Percentiles rank a stretch among this genome's conserved stretches.
These are phyloP conservation scores for Pleuronectes platessa DNA, from an alignment of 2,113 vertebrate species.

Conservation along the genomic window DNA sequence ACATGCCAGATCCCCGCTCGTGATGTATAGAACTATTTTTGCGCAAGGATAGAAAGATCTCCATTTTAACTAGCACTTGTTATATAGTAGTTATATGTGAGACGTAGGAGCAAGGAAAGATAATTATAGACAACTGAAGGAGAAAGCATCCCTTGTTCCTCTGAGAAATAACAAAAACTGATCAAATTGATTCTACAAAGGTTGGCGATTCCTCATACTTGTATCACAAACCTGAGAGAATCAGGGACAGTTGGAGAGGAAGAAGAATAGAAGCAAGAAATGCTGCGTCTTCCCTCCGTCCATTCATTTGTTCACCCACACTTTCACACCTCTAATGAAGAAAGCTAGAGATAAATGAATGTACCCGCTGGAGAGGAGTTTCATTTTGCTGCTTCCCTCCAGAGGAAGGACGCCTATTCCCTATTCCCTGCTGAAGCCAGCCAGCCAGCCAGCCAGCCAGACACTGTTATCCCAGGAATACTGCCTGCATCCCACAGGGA, in stretches of 20 bases:
- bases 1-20: background rate
- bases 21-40: background rate
- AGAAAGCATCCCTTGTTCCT: conserved; percentile 12
- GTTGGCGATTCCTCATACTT: conserved; percentile 17
- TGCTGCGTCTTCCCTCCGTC: background rate
- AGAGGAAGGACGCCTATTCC: conserved; percentile 37
- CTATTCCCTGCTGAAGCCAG: conserved; percentile 61
- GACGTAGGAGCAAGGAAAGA: conserved; percentile 8
- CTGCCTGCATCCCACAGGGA: conserved; percentile 53
- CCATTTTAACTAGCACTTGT: conserved; percentile 7
- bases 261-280: conserved; percentile 11
- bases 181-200: conserved; percentile 35
- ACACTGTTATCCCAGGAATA: conserved; percentile 67
- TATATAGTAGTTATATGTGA: background rate
- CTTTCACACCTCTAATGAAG: conserved; percentile 41
- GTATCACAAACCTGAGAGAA: conserved; percentile 29
- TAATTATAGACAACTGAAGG: conserved; percentile 10
- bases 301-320: conserved; percentile 37
- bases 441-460: conserved; percentile 44
- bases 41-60: conserved; percentile 8
- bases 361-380: conserved; percentile 29
- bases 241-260: conserved; percentile 4
- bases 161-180: conserved; percentile 24
- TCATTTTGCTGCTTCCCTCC: conserved; percentile 37
- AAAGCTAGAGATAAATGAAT: conserved; percentile 46